Percentiles rank a stretch among this genome's conserved stretches.
phyloP scores from a whole-genome alignment of 1,140 invertebrate genomes.

The Planococcus citri region DNA sequence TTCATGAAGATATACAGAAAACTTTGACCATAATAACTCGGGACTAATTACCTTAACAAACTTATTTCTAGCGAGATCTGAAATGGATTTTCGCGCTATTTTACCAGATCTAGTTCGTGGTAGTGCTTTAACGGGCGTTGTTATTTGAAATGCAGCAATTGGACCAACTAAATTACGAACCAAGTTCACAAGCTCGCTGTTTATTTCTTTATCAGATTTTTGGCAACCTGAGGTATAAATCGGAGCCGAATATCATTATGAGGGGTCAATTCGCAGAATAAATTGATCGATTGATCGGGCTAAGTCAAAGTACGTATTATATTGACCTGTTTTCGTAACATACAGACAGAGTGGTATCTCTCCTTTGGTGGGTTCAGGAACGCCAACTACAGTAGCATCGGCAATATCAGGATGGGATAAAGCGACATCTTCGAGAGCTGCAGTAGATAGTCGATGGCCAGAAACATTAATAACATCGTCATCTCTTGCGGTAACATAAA shows the following conservation, averaged over 20 bases:
- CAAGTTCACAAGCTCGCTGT: conserved; percentile 50
- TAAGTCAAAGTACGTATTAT: neutral
- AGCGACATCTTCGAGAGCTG: conserved; percentile 77
- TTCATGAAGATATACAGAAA: neutral
- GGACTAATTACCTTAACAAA: conserved; percentile 45
- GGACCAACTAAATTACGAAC: conserved; percentile 74
- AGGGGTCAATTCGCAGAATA: neutral
- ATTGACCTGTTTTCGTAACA: conserved; percentile 49
- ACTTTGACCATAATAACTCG: neutral
- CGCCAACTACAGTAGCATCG: conserved; percentile 76
- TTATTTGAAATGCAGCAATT: conserved; percentile 71
- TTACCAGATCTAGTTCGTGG: conserved; percentile 67
- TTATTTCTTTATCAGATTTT: conserved; percentile 46
- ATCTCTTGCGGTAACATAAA: conserved; percentile 76
- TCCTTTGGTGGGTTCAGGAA: conserved; percentile 77
- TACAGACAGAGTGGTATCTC: conserved; percentile 79
- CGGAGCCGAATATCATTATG: neutral
- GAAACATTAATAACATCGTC: conserved; percentile 96
- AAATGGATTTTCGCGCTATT: conserved; percentile 70
- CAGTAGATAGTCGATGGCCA: conserved; percentile 76
- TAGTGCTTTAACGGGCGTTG: conserved; percentile 58
- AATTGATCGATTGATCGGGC: neutral
- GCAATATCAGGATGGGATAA: conserved; percentile 65
- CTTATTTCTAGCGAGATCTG: conserved; percentile 66
- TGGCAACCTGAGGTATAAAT: conserved; percentile 34